Evolutionary conservation across 2,113 vertebrate genomes (phyloP), one percentile per base, ranked within the genome.

Genomic region (Myotis davidii): DNA sequence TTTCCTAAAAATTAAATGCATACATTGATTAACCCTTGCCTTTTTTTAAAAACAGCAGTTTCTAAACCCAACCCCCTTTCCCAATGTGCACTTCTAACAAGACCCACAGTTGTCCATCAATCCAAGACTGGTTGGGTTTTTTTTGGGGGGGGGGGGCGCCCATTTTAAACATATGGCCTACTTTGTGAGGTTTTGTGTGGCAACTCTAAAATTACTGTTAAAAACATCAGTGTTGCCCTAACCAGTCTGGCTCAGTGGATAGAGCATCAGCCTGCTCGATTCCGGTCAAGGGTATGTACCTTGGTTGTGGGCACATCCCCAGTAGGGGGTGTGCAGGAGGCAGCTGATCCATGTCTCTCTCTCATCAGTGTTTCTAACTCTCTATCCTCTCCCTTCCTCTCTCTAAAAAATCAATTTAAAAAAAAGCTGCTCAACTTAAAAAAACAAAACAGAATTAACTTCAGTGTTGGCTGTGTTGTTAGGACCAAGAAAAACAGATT

Each of bases 401-500:
- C 59, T 61, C 3, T 27, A 29, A 64, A 64, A 64, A 64, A 27
- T 64, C 27, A 64, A 29, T 64, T 42, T 1, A 64, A 29, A 64
- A 29, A 64, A 64, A 64, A 64, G 27, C 25, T 29, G 27, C 27
- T 64, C 11, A 25, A 59, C 56, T 64, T 64, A 29, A 64, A 29
- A 29, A 64, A 29, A 64, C 1, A 27, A 61, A 17, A 52, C 42
- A 42, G 7, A 42, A 42, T 42, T 42, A 90, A 64, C 14, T 50
- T 72, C 39, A 85, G 20, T 82, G 9, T 20, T 81, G 54, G 76
- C 25, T 74, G 18, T 85, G 56, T 54, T 67, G 23, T 90, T 20
- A 95, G 64, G 77, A 90, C 23, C 39, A 96, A 90, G n/a, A 87
- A 94, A 85, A 65, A 76, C 48, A 81, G 52, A 39, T 61, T 84